Evolutionary conservation across 2,888 invertebrate genomes (phyloP).

Genomic region (Dascillus cervinus): DNA sequence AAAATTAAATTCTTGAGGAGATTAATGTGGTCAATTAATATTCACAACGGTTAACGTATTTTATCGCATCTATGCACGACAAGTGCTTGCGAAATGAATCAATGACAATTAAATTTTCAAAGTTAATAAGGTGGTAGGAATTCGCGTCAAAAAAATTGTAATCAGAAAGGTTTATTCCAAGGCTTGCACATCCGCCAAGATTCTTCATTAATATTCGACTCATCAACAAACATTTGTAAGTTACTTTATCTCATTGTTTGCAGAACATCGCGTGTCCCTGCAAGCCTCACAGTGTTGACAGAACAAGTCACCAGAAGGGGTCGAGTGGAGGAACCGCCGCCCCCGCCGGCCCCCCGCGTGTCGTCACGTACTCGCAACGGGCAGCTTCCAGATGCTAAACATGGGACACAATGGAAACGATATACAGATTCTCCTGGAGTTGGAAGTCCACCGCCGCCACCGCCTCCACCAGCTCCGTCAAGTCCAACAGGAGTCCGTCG

Average conservation of each 20-base stretch:
- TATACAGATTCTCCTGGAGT: conserved; percentile 59
- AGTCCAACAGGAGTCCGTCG: conserved; percentile 39
- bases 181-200: too few species aligned
- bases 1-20: too few species aligned
- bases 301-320: conserved; percentile 51
- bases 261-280: conserved; percentile 29
- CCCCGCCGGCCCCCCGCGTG: conserved; percentile 33
- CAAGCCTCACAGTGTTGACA: conserved; percentile 49
- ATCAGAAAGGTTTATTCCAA: too few species aligned
- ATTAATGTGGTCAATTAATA: too few species aligned
- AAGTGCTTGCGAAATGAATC: too few species aligned
- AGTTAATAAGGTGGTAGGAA: too few species aligned
- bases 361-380: conserved; percentile 26
- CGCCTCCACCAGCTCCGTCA: conserved; percentile 47
- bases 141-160: too few species aligned
- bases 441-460: conserved; percentile 50
- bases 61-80: too few species aligned
- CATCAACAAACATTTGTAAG: too few species aligned
- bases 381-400: conserved; percentile 28
- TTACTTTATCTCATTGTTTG: conserved; percentile 4
- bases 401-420: conserved; percentile 53
- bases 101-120: too few species aligned
- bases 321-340: conserved; percentile 46
- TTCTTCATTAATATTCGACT: too few species aligned
- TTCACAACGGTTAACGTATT: too few species aligned